Base-by-base conservation (phyloP, 2,797 vertebrate genomes). In the Aeoliscus strigatus region DNA sequence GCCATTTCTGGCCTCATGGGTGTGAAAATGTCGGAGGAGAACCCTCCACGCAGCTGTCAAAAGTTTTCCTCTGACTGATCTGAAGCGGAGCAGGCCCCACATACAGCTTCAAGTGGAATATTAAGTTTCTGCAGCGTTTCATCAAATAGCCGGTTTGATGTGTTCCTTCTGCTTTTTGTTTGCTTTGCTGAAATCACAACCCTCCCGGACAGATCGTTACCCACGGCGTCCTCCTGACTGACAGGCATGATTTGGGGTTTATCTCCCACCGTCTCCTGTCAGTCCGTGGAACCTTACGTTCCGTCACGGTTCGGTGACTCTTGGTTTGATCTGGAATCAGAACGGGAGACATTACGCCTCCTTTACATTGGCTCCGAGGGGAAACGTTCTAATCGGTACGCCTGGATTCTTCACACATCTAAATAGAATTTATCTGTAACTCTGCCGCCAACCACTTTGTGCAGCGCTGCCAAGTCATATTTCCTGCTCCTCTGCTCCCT, bases 1-100 rank as follows among this genome's bases (percentile, higher is more conserved):
- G 27, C 44, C 4, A 2, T 44, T 37, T 27, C 9, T 9, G 4
- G 10, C 51, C 51, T 65, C 52, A 15, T 0, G 2, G 17, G 42
- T 51, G 3, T 5, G 24, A 43, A 14, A 47, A 28, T 57, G 39
- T 74, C 53, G 32, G 48, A 65, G 59, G 56, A 59, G 44, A 53
- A 38, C 53, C 55, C 36, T 25, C 17, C 47, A 29, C 55, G 51
- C 47, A 44, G 48, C 59, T 61, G 58, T 57, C 58, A 60, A 11
- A 61, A 7, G 32, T 23, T 45, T 53, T 14, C 30, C 27, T 17
- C n/a, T 54, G 51, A 71, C 34, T 9, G 47, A 69, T 49, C 40
- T 44, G 38, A 56, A 49, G 27, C 15, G 4, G 25, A 16, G 31
- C 8, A 3, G 40, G 40, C 43, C 45, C 43, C n/a, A n/a, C 31